A percentile compares a stretch with the other conserved stretches of the same genome.
These are phyloP conservation scores for Cylindroiulus punctatus DNA, from an alignment of 2,888 invertebrate species.

Conservation along the genomic window DNA sequence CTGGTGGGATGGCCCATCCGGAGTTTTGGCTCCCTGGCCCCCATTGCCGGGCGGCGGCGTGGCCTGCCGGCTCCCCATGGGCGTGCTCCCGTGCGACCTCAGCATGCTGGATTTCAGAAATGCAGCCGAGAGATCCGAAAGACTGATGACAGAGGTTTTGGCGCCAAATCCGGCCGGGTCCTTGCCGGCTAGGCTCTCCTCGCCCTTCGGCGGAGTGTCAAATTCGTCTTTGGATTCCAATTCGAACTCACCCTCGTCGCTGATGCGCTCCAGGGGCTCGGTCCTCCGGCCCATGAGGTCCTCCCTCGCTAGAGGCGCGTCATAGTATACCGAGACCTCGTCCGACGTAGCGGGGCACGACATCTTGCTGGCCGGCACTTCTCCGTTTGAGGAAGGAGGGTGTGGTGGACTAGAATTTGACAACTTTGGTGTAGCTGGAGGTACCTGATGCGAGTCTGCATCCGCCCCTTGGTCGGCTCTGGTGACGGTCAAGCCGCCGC, in stretches of 20 bases:
- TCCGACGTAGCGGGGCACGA: slow-evolving; percentile 52
- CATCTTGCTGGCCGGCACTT: neutral
- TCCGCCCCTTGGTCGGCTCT: slow-evolving; percentile 52
- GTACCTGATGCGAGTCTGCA: neutral
- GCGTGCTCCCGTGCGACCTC: slow-evolving; percentile 56
- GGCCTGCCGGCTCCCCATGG: neutral
- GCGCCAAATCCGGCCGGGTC: slow-evolving; percentile 57
- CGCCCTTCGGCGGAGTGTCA: slow-evolving; percentile 59
- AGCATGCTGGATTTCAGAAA: slow-evolving; percentile 60
- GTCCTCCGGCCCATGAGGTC: slow-evolving; percentile 24
- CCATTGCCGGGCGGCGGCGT: neutral
- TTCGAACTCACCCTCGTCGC: slow-evolving; percentile 59
- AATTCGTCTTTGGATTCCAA: slow-evolving; percentile 58
- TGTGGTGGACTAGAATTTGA: slow-evolving; percentile 41
- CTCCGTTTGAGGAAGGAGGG: neutral
- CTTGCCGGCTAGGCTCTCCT: slow-evolving; percentile 48
- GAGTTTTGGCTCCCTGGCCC: neutral
- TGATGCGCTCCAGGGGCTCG: slow-evolving; percentile 49
- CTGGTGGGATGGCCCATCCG: neutral
- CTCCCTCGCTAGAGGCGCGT: slow-evolving; percentile 60
- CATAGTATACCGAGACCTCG: slow-evolving; percentile 61
- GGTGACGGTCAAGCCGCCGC: slow-evolving; percentile 53
- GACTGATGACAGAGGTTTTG: slow-evolving; percentile 61
- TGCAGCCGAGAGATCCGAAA: slow-evolving; percentile 61
- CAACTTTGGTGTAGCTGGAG: neutral